Percentiles rank a stretch among this genome's conserved stretches.
Evolutionary conservation across 2,888 invertebrate genomes (phyloP).

Genomic region (Drosophila conformis): DNA sequence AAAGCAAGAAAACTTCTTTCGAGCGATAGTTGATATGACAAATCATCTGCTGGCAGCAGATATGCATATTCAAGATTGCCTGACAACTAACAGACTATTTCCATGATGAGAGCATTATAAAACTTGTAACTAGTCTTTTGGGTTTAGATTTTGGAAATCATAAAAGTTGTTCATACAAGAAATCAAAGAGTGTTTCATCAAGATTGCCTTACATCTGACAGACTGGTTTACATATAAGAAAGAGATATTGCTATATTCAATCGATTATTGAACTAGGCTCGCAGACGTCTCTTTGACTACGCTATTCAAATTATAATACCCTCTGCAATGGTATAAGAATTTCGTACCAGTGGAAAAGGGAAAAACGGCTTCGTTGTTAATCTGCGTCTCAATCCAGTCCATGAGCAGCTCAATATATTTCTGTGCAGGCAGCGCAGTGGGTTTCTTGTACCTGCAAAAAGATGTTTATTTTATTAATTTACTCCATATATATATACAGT

Average conservation of each 20-base stretch:
- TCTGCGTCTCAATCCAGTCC: conserved; percentile 96
- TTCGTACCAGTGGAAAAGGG: conserved; percentile 89
- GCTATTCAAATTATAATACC: not conserved
- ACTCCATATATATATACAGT: no score
- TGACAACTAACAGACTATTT: not conserved
- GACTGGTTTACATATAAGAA: not conserved
- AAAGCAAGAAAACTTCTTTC: not conserved
- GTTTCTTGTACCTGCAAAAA: conserved; percentile 88
- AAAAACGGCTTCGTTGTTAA: conserved; percentile 94
- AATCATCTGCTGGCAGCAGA: not conserved
- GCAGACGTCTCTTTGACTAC: not conserved
- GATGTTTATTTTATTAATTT: not conserved
- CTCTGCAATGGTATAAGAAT: not conserved
- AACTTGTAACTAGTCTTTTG: not conserved
- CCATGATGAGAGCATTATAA: not conserved
- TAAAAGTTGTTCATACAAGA: not conserved
- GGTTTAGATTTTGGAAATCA: not conserved
- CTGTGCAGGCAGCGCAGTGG: conserved; percentile 92
- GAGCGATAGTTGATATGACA: not conserved
- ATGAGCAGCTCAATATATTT: conserved; percentile 93
- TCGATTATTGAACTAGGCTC: not conserved
- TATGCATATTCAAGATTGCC: not conserved
- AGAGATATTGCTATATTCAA: not conserved
- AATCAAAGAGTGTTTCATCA: not conserved
- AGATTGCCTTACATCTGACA: not conserved